Conservation (phyloP, 2,113 vertebrate species). For the Tamias sibiricus region DNA sequence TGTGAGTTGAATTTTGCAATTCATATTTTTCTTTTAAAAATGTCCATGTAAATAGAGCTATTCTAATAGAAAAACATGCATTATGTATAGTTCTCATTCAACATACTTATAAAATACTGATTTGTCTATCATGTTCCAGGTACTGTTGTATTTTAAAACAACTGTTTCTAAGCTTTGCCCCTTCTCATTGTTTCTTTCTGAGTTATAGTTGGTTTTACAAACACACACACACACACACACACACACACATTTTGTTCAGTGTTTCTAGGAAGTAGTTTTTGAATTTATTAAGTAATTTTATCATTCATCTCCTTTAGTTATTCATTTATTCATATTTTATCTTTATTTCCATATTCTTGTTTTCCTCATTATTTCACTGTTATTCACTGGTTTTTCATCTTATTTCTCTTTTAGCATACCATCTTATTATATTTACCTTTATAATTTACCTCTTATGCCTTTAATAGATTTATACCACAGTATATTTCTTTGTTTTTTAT, state of each 20-base stretch:
- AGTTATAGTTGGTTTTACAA: too few species aligned
- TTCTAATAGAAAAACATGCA: neutral
- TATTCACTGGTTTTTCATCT: too few species aligned
- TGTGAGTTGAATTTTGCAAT: neutral
- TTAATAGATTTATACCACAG: neutral
- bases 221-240: neutral
- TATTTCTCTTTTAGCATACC: neutral
- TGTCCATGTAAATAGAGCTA: neutral
- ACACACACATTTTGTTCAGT: neutral
- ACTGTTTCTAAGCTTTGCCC: neutral
- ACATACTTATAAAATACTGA: neutral
- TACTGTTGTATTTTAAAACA: neutral
- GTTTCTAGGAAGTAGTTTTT: neutral
- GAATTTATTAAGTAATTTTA: neutral
- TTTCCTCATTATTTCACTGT: neutral
- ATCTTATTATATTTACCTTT: neutral
- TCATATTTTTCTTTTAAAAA: slow-evolving; percentile 35
- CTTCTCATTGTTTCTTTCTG: neutral
- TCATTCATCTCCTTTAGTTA: neutral
- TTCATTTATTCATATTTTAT: neutral
- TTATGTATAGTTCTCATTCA: neutral
- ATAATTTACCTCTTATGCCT: too few species aligned
- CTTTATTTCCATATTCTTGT: neutral
- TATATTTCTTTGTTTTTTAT: neutral
- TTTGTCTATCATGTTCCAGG: neutral